Conservation (phyloP, 2,113 vertebrate species). For the Tylochromis polylepis region DNA sequence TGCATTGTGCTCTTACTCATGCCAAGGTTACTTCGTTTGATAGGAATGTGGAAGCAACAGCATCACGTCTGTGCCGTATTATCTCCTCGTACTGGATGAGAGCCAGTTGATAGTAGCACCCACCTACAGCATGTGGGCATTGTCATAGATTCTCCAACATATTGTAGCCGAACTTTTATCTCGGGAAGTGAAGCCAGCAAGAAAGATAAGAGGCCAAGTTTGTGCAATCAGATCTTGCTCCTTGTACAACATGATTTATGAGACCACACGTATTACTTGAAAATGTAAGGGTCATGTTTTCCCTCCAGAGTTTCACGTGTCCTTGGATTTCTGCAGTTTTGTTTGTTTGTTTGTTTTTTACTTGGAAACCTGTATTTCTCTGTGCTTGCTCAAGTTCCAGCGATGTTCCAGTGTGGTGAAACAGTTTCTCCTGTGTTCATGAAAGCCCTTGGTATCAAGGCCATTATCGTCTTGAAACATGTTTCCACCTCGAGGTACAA, state of each 20-base stretch:
- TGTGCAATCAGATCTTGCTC: neutral
- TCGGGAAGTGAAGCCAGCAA: neutral
- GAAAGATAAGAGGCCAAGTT: neutral
- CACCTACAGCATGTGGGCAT: neutral
- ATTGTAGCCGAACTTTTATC: neutral
- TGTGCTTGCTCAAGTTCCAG: neutral
- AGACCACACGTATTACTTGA: neutral
- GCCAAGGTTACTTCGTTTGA: slow-evolving; percentile 14
- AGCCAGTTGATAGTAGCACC: slow-evolving; percentile 25
- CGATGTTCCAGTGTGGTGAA: neutral
- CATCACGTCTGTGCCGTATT: neutral
- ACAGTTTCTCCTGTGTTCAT: neutral
- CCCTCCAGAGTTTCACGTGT: neutral
- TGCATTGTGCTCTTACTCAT: neutral
- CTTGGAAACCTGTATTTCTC: neutral
- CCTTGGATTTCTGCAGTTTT: neutral
- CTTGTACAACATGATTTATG: slow-evolving; percentile 13
- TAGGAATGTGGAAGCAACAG: neutral
- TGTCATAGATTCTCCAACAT: neutral
- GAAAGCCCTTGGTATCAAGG: neutral
- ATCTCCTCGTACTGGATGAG: slow-evolving; percentile 8
- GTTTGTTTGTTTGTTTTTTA: no score
- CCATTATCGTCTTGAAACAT: neutral
- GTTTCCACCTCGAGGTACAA: neutral
- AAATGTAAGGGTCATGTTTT: neutral